phyloP scores from a whole-genome alignment of 2,888 invertebrate species.

The Selenia dentaria region DNA sequence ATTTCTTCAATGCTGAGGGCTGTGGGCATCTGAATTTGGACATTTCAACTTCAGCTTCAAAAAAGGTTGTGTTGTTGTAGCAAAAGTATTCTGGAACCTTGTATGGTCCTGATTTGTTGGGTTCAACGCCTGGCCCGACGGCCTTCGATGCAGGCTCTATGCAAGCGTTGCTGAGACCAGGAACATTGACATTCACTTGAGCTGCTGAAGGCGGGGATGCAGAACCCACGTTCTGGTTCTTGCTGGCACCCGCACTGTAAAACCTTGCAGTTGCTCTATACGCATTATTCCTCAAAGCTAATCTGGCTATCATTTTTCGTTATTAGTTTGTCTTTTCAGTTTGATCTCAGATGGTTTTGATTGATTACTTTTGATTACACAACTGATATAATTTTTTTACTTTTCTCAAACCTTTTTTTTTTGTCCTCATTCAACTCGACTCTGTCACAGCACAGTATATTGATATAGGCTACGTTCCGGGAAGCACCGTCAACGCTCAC shows the following conservation, averaged over 20 bases:
- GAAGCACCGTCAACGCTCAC: no score
- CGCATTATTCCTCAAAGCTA: slow-evolving; percentile 38
- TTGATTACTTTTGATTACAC: no score
- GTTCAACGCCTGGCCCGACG: slow-evolving; percentile 89
- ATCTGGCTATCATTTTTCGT: slow-evolving; percentile 35
- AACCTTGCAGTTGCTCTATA: slow-evolving; percentile 43
- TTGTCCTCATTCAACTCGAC: no score
- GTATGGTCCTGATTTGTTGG: slow-evolving; percentile 87
- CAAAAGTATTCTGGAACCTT: slow-evolving; percentile 96
- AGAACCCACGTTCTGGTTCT: no score
- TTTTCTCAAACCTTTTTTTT: no score
- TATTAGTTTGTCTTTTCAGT: no score
- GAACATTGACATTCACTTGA: slow-evolving; percentile 71
- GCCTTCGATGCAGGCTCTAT: slow-evolving; percentile 80
- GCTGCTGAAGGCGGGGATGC: slow-evolving; percentile 38
- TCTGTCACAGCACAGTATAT: no score
- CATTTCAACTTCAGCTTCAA: slow-evolving; percentile 95
- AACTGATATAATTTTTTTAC: no score
- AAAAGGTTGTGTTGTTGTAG: slow-evolving; percentile 90
- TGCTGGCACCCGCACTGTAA: slow-evolving; percentile 52
- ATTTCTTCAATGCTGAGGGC: slow-evolving; percentile 86
- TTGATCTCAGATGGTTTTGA: no score
- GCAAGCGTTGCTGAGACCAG: slow-evolving; percentile 86
- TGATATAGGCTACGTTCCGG: no score
- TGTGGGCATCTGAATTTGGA: slow-evolving; percentile 90